phyloP scores from a whole-genome alignment of 1,140 invertebrate genomes.

The Limonius californicus region DNA sequence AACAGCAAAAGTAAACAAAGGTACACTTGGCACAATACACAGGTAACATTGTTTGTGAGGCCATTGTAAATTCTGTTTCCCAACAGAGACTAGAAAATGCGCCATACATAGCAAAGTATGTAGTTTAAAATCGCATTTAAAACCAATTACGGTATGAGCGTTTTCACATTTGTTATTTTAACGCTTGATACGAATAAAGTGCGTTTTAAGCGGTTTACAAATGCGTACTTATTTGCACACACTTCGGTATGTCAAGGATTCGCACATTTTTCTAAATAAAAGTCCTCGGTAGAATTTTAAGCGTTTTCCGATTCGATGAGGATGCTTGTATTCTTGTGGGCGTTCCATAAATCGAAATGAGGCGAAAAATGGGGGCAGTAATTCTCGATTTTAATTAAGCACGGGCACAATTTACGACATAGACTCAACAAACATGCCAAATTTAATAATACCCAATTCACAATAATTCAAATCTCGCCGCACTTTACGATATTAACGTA shows the following conservation, averaged over 20 bases:
- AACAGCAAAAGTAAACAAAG: too few relatives aligned
- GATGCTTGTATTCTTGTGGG: neutral
- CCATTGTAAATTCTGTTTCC: neutral
- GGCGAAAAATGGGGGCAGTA: neutral
- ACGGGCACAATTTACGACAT: neutral
- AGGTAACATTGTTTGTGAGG: too few relatives aligned
- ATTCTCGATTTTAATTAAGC: neutral
- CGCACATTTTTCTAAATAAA: neutral
- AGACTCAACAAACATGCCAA: conserved; percentile 1
- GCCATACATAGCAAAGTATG: neutral
- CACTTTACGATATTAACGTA: conserved; percentile 11
- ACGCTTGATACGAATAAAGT: conserved; percentile 7
- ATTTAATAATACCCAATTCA: too few relatives aligned
- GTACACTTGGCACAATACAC: too few relatives aligned
- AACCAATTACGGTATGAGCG: neutral
- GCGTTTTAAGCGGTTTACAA: neutral
- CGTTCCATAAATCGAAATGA: neutral
- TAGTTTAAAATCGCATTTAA: conserved; percentile 5
- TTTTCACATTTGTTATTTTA: conserved; percentile 1
- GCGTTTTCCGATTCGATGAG: neutral
- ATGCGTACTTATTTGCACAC: neutral
- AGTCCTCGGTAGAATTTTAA: too few relatives aligned
- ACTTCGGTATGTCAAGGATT: neutral
- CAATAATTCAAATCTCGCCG: neutral
- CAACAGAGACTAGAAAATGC: neutral